phyloP scores from a whole-genome alignment of 2,113 vertebrate species.

The Alces alces region DNA sequence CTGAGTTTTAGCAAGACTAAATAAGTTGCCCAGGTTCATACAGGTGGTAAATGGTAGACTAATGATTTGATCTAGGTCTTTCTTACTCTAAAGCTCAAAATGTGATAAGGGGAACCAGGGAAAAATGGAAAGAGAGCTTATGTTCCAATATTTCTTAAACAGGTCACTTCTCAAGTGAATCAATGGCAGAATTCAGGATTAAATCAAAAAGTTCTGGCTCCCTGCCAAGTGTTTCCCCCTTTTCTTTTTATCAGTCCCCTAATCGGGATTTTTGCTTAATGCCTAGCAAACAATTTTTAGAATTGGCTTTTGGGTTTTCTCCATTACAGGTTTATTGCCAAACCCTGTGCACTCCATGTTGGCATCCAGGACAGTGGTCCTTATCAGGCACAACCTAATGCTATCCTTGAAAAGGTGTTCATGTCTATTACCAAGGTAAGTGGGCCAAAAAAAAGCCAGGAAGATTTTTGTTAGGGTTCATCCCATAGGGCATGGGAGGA shows the following conservation, averaged over 20 bases:
- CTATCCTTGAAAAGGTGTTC: conserved; percentile 97
- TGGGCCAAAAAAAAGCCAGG: background rate
- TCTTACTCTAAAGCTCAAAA: background rate
- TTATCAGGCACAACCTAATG: conserved; percentile 87
- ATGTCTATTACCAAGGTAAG: conserved; percentile 94
- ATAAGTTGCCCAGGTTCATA: background rate
- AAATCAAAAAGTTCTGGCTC: background rate
- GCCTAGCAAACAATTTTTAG: conserved; percentile 24
- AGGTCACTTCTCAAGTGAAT: background rate
- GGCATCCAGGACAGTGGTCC: conserved; percentile 85
- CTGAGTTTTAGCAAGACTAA: background rate
- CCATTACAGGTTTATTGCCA: conserved; percentile 91
- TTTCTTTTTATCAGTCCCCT: background rate
- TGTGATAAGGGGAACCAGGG: background rate
- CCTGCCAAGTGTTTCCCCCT: background rate
- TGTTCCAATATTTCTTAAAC: conserved; percentile 1
- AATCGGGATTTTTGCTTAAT: background rate
- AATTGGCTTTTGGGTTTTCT: conserved; percentile 53
- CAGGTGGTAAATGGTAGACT: background rate
- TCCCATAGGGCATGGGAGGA: background rate
- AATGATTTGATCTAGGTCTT: background rate
- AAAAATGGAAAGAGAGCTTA: background rate
- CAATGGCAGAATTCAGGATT: background rate
- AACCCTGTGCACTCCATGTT: conserved; percentile 86
- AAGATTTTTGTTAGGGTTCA: background rate